Percentiles rank a stretch among this genome's conserved stretches.
Evolutionary conservation across 2,113 vertebrate species (phyloP).

Genomic region (Macquaria australasica): DNA sequence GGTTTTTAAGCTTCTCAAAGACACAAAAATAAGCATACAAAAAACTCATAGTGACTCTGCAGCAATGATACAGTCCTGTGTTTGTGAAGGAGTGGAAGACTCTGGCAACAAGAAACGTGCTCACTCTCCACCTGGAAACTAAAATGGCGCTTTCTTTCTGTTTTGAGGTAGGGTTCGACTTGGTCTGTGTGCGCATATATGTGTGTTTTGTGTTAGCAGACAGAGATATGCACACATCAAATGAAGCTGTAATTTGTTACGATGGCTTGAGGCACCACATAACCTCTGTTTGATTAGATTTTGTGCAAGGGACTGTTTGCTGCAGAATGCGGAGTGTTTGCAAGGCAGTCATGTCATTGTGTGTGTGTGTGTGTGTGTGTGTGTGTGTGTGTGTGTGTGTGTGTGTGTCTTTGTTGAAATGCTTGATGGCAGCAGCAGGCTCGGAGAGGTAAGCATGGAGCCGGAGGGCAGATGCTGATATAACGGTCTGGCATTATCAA

Average conservation of each 20-base stretch:
- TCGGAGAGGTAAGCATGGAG: slow-evolving; percentile 71
- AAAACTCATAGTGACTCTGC: not conserved
- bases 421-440: slow-evolving; percentile 67
- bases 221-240: slow-evolving; percentile 69
- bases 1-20: slow-evolving; percentile 5
- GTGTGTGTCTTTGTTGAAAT: slow-evolving; percentile 62
- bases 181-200: slow-evolving; percentile 41
- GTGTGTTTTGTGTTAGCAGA: slow-evolving; percentile 51
- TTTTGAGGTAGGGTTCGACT: slow-evolving; percentile 15
- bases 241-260: slow-evolving; percentile 76
- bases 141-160: slow-evolving; percentile 50
- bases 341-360: slow-evolving; percentile 32
- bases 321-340: slow-evolving; percentile 61
- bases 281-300: slow-evolving; percentile 81
- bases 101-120: not conserved
- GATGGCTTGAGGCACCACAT: slow-evolving; percentile 74
- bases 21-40: slow-evolving; percentile 1
- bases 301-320: slow-evolving; percentile 57
- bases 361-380: slow-evolving; percentile 32
- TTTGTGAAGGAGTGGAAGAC: not conserved
- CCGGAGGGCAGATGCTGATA: slow-evolving; percentile 86
- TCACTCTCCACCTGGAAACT: slow-evolving; percentile 9
- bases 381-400: slow-evolving; percentile 28
- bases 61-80: not conserved
- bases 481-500: slow-evolving; percentile 86